Evolutionary conservation across 2,888 invertebrate genomes (phyloP).

Genomic region (Agrochola macilenta): DNA sequence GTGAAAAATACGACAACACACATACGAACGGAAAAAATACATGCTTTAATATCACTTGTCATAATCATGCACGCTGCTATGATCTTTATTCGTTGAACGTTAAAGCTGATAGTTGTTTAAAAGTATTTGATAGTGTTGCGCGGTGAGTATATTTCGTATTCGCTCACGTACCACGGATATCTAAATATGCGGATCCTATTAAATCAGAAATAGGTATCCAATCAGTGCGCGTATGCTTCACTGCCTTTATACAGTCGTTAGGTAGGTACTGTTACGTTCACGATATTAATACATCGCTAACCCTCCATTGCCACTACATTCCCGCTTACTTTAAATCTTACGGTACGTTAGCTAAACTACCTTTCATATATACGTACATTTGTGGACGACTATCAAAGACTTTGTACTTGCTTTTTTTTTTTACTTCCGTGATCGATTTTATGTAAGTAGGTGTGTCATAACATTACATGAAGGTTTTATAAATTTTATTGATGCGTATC

Average conservation of each 20-base stretch:
- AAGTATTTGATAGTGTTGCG: conserved; percentile 31
- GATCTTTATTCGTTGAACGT: neutral
- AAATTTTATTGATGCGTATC: conserved; percentile 26
- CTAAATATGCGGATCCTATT: conserved; percentile 76
- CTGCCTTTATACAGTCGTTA: conserved; percentile 79
- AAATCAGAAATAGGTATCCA: conserved; percentile 86
- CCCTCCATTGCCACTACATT: conserved; percentile 59
- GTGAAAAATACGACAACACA: conserved; percentile 58
- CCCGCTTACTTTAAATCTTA: conserved; percentile 66
- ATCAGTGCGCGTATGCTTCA: conserved; percentile 80
- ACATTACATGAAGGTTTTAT: conserved; percentile 34
- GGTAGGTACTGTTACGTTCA: conserved; percentile 67
- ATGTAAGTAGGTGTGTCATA: conserved; percentile 19
- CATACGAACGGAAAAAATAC: conserved; percentile 34
- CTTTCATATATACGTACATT: conserved; percentile 21
- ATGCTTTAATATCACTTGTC: conserved; percentile 50
- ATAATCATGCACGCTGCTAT: conserved; percentile 26
- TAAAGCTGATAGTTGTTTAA: conserved; percentile 34
- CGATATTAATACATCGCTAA: conserved; percentile 66
- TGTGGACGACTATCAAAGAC: conserved; percentile 39
- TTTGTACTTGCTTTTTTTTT: conserved; percentile 17
- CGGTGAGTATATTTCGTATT: conserved; percentile 32
- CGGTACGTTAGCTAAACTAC: conserved; percentile 35
- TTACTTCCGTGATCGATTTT: conserved; percentile 28
- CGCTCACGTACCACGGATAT: conserved; percentile 73